phyloP scores from a whole-genome alignment of 2,797 vertebrate species.

The Hylomyscus alleni region DNA sequence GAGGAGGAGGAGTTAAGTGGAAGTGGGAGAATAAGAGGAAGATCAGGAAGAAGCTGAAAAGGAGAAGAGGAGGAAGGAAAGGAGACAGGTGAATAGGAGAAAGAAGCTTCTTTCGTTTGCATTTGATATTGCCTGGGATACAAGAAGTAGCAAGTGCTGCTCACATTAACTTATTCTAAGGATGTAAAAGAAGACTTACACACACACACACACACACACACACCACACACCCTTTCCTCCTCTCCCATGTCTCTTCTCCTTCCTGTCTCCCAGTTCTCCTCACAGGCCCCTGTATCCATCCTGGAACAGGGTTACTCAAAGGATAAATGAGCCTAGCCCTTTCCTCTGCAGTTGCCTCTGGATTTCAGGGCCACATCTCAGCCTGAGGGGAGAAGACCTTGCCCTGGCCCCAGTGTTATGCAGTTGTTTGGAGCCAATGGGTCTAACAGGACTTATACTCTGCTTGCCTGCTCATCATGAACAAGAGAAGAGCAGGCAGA shows the following conservation, averaged over 20 bases:
- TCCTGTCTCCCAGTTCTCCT: not conserved
- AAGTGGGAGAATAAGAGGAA: too few relatives aligned
- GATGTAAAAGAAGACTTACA: not conserved
- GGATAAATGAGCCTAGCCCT: not conserved
- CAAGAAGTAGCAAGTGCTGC: not conserved
- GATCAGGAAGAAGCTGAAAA: not conserved
- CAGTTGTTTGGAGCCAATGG: not conserved
- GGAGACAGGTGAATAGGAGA: rapidly evolving
- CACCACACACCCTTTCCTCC: not conserved
- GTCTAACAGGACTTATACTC: not conserved
- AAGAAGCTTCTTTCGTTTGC: not conserved
- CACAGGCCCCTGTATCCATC: not conserved
- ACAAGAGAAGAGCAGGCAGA: not conserved
- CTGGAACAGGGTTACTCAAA: not conserved
- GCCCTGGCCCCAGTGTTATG: not conserved
- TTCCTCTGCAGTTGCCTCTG: not conserved
- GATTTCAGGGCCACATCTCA: not conserved
- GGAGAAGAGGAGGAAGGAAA: not conserved
- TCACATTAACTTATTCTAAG: not conserved
- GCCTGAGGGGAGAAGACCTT: not conserved
- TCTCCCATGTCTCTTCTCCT: not conserved
- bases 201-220: too few relatives aligned
- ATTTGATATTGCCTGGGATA: not conserved
- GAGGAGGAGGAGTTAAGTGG: not conserved
- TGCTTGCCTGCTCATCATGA: not conserved